Base-by-base conservation (phyloP, 2,888 invertebrate species). In the Argyra leucocephala region DNA sequence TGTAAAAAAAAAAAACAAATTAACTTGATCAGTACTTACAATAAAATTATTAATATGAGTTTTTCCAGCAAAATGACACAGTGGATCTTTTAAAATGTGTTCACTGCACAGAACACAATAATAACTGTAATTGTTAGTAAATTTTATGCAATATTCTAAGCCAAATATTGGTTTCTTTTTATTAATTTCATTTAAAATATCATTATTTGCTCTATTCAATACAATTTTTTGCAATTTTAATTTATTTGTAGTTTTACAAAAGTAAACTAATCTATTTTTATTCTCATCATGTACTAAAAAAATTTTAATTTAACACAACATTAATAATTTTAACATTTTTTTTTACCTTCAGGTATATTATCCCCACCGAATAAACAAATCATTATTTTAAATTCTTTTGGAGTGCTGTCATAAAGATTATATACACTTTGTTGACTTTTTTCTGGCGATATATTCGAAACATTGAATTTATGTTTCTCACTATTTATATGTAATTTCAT, bases 61-160 rank as follows among this genome's bases (percentile, higher is more conserved):
- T 48, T 48, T 48, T 6, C 15, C 15, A 15, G 12, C 15, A 48
- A 48, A 48, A 48, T 48, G 48, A n/a, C 12, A 5, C 6, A 48
- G 2, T 18, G 9, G 15, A 48, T 48, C 15, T 18, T 48, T 18
- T n/a, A 18, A 18, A 5, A 48, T 18, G 18, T 48, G 48, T 59
- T 59, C 23, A 22, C 15, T 23, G 18, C 59, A 59, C 3, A 59
- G 23, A 18, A 59, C 59, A 59, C 59, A 59, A 59, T 18, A 59
- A 18, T 59, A 59, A 15, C 23, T 23, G n/a, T 23, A 10, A 23
- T 15, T 59, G 10, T 59, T 15, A 23, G 3, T 59, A 24, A 59
- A 59, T 59, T 59, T 59, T 15, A 59, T 59, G 23, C 59, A 59
- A 23, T 59, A 59, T 59, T 59, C 59, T 59, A 59, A 23, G 12